A percentile compares a stretch with the other conserved stretches of the same genome.
phyloP scores from a whole-genome alignment of 2,888 invertebrate genomes.

The Spodoptera exigua region DNA sequence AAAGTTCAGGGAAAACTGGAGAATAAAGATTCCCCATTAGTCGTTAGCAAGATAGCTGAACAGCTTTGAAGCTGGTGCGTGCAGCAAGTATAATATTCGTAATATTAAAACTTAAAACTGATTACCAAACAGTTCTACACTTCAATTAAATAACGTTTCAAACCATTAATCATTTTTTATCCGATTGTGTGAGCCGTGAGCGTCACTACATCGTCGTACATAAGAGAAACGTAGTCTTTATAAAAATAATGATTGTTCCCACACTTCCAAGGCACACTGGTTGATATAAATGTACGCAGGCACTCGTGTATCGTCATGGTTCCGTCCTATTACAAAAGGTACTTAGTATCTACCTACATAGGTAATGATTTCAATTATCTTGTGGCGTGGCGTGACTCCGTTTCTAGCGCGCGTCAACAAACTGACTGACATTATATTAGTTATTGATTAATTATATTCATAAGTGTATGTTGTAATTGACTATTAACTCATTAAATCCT shows the following conservation, averaged over 20 bases:
- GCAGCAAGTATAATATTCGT: no score
- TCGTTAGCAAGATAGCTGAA: no score
- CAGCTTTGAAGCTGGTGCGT: no score
- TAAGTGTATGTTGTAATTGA: no score
- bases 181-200: slow-evolving; percentile 14
- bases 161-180: slow-evolving; percentile 31
- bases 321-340: slow-evolving; percentile 59
- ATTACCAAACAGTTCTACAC: no score
- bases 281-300: slow-evolving; percentile 41
- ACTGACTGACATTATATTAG: background rate
- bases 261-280: slow-evolving; percentile 55
- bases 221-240: slow-evolving; percentile 24
- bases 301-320: slow-evolving; percentile 50
- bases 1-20: no score
- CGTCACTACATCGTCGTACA: slow-evolving; percentile 6
- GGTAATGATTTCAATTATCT: slow-evolving; percentile 65
- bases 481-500: no score
- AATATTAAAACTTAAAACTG: no score
- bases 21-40: no score
- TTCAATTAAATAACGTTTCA: slow-evolving; percentile 7
- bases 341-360: slow-evolving; percentile 12
- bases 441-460: no score
- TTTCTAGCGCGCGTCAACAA: slow-evolving; percentile 25
- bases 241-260: slow-evolving; percentile 51
- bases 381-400: slow-evolving; percentile 57